Base-by-base conservation (phyloP, 92 coral and sea anemone species). In the Palythoa grandiflora region DNA sequence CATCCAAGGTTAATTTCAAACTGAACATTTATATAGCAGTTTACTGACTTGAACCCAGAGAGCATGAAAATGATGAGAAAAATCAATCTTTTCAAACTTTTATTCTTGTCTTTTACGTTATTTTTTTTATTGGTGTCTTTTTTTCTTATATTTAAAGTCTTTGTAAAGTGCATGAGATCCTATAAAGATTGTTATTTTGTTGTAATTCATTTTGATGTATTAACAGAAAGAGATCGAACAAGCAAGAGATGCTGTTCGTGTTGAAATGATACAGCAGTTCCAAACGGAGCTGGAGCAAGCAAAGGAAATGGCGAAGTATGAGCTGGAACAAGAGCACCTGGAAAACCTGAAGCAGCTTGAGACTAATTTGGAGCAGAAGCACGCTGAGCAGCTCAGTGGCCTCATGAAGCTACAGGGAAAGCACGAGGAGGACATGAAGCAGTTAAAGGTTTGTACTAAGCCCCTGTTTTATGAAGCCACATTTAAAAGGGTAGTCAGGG, bases 221-320 rank as follows among this genome's bases (percentile, higher is more conserved):
- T 44, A 14, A 13, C 36, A 95, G 98, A 92, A 83, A 79, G 93
- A 95, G 1, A 87, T 95, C 17, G 89, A 89, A 52, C 83, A 87
- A 54, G 87, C 91, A 79, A 77, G 87, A 74, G 96, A 93, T 1
- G 68, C 83, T 2, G 95, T 94, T 28, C 98, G 94, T 71, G 88
- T 60, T 10, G 96, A 95, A 86, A 93, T 89, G 96, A 76, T 87
- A 17, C 93, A 92, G 84, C 92, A 89, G 52, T 90, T 95, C 78
- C 94, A 95, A 57, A 93, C 96, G 5, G 96, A 95, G 85, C 89
- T 97, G 37, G 94, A 95, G 86, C 94, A 95, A 91, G 98, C 99
- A 12, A 94, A 93, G 74, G 99, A 97, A 78, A 89, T 94, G 5
- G 99, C 98, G 4, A 95, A 96, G 10, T 92, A 92, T 65, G 98